Percentiles rank a stretch among this genome's conserved stretches.
Evolutionary conservation across 1,140 invertebrate species (phyloP).

Genomic region (Brevipalpus yothersi): DNA sequence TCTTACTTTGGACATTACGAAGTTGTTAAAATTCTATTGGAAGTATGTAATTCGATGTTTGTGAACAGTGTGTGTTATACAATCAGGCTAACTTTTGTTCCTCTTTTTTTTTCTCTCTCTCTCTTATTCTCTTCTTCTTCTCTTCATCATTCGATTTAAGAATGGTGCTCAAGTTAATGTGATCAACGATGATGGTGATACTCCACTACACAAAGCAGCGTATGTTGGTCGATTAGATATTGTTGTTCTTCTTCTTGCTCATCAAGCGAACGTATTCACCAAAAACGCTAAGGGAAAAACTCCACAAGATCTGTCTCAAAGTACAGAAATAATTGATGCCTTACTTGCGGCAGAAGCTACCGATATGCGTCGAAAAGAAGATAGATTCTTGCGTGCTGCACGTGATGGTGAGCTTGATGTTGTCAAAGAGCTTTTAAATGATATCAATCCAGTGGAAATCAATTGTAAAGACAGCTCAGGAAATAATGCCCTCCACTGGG

Average conservation of each 20-base stretch:
- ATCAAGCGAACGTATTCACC: conserved; percentile 23
- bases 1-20: conserved; percentile 25
- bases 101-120: neutral
- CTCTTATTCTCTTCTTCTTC: too few species aligned
- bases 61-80: neutral
- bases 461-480: conserved; percentile 25
- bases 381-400: conserved; percentile 30
- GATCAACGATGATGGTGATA: conserved; percentile 10
- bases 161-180: conserved; percentile 17
- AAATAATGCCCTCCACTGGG: conserved; percentile 39
- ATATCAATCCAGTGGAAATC: conserved; percentile 3
- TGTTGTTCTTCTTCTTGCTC: conserved; percentile 21
- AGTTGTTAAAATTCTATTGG: conserved; percentile 19
- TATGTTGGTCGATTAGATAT: conserved; percentile 22
- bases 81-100: neutral
- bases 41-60: conserved; percentile 14
- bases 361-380: conserved; percentile 25
- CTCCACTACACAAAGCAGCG: conserved; percentile 26
- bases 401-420: conserved; percentile 28
- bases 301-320: conserved; percentile 28
- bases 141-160: conserved; percentile 17
- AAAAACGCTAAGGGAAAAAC: conserved; percentile 34
- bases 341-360: conserved; percentile 30
- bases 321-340: conserved; percentile 27
- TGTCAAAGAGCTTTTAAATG: conserved; percentile 20